Evolutionary conservation across 2,797 vertebrate species (phyloP).

Genomic region (Cuculus canorus): DNA sequence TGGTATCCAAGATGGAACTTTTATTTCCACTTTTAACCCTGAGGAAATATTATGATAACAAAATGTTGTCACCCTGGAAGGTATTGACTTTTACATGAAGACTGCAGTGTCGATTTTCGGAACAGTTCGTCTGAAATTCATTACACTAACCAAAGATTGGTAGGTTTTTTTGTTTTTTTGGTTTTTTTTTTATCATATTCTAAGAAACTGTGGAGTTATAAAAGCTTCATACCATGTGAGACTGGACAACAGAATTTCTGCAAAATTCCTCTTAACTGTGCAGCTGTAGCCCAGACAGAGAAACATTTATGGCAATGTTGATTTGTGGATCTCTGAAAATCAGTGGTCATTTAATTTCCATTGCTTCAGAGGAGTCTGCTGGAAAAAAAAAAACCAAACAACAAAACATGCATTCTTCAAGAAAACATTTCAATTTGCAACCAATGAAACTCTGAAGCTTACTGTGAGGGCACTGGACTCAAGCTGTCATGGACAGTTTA

Average conservation of each 20-base stretch:
- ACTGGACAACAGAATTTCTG: neutral
- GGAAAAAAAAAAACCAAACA: neutral
- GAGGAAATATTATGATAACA: slow-evolving; percentile 48
- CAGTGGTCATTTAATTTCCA: neutral
- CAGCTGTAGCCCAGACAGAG: neutral
- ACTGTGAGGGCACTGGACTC: neutral
- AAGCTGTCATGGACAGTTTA: neutral
- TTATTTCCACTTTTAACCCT: slow-evolving; percentile 47
- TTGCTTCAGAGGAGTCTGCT: neutral
- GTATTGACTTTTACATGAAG: neutral
- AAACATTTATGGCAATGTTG: neutral
- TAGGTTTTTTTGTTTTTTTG: too few relatives aligned
- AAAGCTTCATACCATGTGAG: slow-evolving; percentile 7
- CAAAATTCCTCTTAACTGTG: neutral
- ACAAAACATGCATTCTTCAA: neutral
- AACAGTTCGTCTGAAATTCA: slow-evolving; percentile 42
- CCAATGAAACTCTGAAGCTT: neutral
- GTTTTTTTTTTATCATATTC: neutral
- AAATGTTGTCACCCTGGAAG: neutral
- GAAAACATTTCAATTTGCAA: neutral
- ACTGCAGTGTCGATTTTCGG: slow-evolving; percentile 28
- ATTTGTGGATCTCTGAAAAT: slow-evolving; percentile 18
- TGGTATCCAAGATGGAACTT: slow-evolving; percentile 9
- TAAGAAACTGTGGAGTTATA: neutral
- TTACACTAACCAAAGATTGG: slow-evolving; percentile 22